A percentile compares a stretch with the other conserved stretches of the same genome.
Evolutionary conservation across 2,888 invertebrate genomes (phyloP).

Genomic region (Drosophila melanosoma): DNA sequence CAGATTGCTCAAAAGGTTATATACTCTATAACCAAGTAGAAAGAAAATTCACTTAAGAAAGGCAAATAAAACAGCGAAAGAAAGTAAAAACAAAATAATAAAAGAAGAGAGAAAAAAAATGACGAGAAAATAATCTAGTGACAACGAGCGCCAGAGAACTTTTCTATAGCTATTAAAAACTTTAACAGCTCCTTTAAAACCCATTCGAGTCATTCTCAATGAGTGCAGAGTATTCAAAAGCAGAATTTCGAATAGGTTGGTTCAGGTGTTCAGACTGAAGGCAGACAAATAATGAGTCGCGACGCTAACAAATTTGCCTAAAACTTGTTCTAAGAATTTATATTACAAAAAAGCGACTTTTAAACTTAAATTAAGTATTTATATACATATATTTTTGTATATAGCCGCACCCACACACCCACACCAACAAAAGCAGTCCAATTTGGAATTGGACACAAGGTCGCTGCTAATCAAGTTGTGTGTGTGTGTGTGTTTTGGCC

Average conservation of each 20-base stretch:
- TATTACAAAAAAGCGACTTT: neutral
- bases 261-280: neutral
- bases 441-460: slow-evolving; percentile 31
- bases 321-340: neutral
- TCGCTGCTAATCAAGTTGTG: slow-evolving; percentile 36
- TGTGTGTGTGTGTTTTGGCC: slow-evolving; percentile 15
- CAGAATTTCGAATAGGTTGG: neutral
- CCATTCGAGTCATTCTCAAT: neutral
- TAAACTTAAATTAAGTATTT: neutral
- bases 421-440: neutral
- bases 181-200: neutral
- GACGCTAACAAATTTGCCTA: neutral
- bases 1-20: too few relatives aligned
- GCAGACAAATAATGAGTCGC: slow-evolving; percentile 1
- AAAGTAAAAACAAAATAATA: neutral
- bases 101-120: neutral
- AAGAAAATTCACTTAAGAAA: neutral
- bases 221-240: neutral
- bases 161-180: neutral
- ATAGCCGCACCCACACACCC: slow-evolving; percentile 36
- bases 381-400: neutral
- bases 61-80: neutral
- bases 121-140: neutral
- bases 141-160: neutral
- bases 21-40: slow-evolving; percentile 1